phyloP scores from a whole-genome alignment of 2,888 invertebrate species.

The Dione vanillae region DNA sequence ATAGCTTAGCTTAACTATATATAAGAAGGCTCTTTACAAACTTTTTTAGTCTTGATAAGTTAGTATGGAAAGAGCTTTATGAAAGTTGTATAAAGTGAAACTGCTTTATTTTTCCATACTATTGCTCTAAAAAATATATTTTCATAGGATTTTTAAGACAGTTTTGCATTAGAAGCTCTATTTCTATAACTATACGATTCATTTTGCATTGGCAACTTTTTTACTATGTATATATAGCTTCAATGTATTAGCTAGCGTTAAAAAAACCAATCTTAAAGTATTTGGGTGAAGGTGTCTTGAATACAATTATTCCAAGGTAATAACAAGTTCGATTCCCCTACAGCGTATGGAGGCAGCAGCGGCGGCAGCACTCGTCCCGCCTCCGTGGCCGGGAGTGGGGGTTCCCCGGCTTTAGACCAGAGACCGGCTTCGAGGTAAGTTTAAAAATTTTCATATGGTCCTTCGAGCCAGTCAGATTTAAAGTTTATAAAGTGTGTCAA shows the following conservation, averaged over 20 bases:
- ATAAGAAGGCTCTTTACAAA: background rate
- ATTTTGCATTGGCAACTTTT: too few relatives aligned
- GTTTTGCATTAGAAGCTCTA: background rate
- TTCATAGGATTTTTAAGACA: background rate
- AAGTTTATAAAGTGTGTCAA: too few relatives aligned
- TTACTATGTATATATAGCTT: background rate
- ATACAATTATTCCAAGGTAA: background rate
- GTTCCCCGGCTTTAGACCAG: conserved; percentile 74
- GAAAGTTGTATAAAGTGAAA: background rate
- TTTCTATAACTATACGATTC: too few relatives aligned
- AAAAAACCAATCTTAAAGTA: background rate
- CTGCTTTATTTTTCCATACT: background rate
- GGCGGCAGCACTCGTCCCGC: conserved; percentile 64
- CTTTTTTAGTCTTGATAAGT: background rate
- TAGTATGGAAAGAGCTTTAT: background rate
- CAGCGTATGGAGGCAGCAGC: conserved; percentile 71
- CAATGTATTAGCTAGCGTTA: background rate
- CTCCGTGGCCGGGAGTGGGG: conserved; percentile 73
- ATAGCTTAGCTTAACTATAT: conserved; percentile 2
- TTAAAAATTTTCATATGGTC: background rate
- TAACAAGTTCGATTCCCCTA: conserved; percentile 3
- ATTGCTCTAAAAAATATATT: too few relatives aligned
- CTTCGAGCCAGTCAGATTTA: too few relatives aligned
- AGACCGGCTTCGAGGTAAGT: conserved; percentile 73
- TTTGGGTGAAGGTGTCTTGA: background rate